Conservation (phyloP, 2,797 vertebrate genomes). For the Oreochromis mossambicus region DNA sequence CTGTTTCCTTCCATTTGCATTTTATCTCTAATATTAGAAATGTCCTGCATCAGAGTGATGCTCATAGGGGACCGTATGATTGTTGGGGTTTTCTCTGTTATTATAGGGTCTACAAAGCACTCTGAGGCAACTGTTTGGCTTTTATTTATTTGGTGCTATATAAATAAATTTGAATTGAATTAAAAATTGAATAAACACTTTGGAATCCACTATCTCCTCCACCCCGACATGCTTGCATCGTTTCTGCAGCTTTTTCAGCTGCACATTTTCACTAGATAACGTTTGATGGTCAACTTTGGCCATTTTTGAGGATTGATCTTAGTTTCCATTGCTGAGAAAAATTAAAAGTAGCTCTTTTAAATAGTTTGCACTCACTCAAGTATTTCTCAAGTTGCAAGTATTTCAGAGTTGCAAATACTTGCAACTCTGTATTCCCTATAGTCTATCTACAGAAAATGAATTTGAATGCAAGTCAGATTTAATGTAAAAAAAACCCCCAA, state of each 20-base stretch:
- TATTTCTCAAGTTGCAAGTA: background rate
- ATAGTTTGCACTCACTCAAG: background rate
- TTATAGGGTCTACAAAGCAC: background rate
- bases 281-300: background rate
- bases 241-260: background rate
- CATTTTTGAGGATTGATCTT: background rate
- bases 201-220: background rate
- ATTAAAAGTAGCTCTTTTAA: background rate
- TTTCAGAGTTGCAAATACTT: background rate
- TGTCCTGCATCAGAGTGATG: background rate
- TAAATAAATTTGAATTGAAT: background rate
- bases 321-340: background rate
- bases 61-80: background rate
- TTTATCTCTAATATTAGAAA: background rate
- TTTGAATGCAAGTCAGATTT: background rate
- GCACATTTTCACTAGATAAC: background rate
- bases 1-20: background rate
- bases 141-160: background rate
- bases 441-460: background rate
- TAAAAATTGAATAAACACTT: background rate
- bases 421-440: background rate
- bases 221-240: background rate
- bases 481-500: fast-evolving
- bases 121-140: background rate
- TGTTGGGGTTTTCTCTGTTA: background rate